These are phyloP conservation scores for Hecatera dysodea DNA, from an alignment of 2,888 invertebrate genomes.

Conservation along the genomic window DNA sequence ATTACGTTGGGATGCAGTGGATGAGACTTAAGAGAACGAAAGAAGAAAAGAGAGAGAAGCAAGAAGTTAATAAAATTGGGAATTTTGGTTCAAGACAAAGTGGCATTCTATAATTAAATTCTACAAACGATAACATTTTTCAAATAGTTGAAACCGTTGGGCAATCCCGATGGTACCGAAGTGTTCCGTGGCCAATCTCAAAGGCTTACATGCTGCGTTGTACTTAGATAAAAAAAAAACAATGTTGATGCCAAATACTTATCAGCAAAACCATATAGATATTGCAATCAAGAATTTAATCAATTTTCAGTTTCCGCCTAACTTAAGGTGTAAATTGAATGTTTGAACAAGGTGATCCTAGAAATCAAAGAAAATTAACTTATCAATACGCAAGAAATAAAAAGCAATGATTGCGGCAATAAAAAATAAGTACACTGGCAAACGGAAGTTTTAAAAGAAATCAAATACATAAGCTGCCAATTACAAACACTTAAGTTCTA, in stretches of 20 bases:
- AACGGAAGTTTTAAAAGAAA: constrained; percentile 36
- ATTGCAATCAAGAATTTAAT: background rate
- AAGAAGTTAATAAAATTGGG: no score
- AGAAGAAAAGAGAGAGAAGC: background rate
- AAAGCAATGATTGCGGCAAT: constrained; percentile 17
- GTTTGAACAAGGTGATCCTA: background rate
- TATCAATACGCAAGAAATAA: constrained; percentile 21
- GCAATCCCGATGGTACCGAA: no score
- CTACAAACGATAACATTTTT: no score
- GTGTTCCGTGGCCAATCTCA: no score
- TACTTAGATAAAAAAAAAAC: no score
- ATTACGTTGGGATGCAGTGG: constrained; percentile 64
- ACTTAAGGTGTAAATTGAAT: background rate
- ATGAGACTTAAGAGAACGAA: constrained; percentile 48
- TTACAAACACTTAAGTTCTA: constrained; percentile 41
- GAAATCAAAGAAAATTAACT: background rate
- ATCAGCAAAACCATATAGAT: no score
- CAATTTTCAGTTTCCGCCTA: background rate
- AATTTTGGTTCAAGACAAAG: no score
- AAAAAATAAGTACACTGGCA: background rate
- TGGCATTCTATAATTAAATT: no score
- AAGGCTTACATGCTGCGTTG: no score
- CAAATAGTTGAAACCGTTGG: no score
- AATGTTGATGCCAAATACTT: no score
- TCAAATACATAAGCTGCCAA: constrained; percentile 22